These are phyloP conservation scores for Fabriciana adippe DNA, from an alignment of 2,888 invertebrate species.

Conservation along the genomic window DNA sequence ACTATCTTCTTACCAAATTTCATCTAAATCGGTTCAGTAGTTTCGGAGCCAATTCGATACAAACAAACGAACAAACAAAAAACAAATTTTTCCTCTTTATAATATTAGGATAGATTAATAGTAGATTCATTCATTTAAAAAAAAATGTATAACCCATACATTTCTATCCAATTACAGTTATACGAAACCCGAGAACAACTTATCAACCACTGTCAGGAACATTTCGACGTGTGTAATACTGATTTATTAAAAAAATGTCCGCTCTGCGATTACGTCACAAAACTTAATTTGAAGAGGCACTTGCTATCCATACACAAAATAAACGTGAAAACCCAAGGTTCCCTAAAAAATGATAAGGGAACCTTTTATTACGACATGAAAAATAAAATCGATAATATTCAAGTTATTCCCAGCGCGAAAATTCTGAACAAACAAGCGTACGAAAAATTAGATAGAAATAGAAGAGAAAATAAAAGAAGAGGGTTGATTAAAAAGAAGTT, in stretches of 20 bases:
- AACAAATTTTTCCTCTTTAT: no score
- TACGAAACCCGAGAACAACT: slow-evolving; percentile 59
- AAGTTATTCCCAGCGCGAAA: slow-evolving; percentile 65
- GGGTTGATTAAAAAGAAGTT: slow-evolving; percentile 56
- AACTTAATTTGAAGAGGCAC: slow-evolving; percentile 49
- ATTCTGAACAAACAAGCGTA: slow-evolving; percentile 59
- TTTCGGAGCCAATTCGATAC: no score
- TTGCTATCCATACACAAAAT: slow-evolving; percentile 51
- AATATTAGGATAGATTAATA: no score
- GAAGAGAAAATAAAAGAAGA: slow-evolving; percentile 48
- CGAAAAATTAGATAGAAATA: slow-evolving; percentile 55
- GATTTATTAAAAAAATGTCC: slow-evolving; percentile 65
- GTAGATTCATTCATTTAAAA: no score
- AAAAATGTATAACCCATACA: no score
- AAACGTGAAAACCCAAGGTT: slow-evolving; percentile 46
- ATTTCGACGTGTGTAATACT: slow-evolving; percentile 63
- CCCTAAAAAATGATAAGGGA: slow-evolving; percentile 42
- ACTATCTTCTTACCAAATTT: no score
- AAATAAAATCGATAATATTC: slow-evolving; percentile 45
- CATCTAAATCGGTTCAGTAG: no score
- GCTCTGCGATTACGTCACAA: slow-evolving; percentile 57
- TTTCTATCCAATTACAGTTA: slow-evolving; percentile 52
- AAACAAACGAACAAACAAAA: no score
- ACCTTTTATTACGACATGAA: slow-evolving; percentile 58
- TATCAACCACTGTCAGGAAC: slow-evolving; percentile 58